A percentile compares a stretch with the other conserved stretches of the same genome.
phyloP scores from a whole-genome alignment of 2,888 invertebrate species.

The Lomographa bimaculata region DNA sequence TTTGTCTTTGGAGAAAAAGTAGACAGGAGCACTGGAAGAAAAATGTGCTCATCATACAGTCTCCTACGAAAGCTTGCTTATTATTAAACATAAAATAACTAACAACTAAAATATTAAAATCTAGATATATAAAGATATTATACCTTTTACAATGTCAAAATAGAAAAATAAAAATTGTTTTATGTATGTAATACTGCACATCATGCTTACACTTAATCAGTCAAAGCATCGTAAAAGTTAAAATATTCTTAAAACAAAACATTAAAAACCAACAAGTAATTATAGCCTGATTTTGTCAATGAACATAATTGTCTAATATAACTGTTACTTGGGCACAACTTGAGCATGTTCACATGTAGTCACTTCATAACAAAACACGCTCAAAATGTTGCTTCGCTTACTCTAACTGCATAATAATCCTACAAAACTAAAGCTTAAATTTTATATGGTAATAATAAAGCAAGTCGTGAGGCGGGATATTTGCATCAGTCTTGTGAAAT shows the following conservation, averaged over 20 bases:
- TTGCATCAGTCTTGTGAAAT: constrained; percentile 84
- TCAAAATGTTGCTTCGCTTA: constrained; percentile 61
- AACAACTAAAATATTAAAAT: constrained; percentile 53
- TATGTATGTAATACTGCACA: constrained; percentile 78
- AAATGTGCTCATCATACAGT: constrained; percentile 39
- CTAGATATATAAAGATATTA: constrained; percentile 76
- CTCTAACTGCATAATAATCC: constrained; percentile 58
- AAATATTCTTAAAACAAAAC: constrained; percentile 20
- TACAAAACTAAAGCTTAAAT: constrained; percentile 73
- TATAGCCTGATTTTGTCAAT: constrained; percentile 18
- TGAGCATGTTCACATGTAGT: constrained; percentile 56
- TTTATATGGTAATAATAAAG: constrained; percentile 83
- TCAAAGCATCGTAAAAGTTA: constrained; percentile 66
- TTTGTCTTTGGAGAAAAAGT: constrained; percentile 36
- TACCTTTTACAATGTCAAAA: constrained; percentile 66
- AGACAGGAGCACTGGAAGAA: constrained; percentile 33
- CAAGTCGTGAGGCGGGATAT: constrained; percentile 84
- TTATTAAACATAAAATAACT: constrained; percentile 43
- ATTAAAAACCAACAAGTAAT: constrained; percentile 16
- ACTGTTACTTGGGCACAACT: constrained; percentile 44
- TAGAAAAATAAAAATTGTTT: constrained; percentile 74
- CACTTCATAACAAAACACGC: constrained; percentile 47
- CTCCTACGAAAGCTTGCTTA: constrained; percentile 56
- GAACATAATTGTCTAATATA: constrained; percentile 20
- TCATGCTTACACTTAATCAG: constrained; percentile 78